A percentile compares a stretch with the other conserved stretches of the same genome.
Evolutionary conservation across 2,888 invertebrate genomes (phyloP).

Genomic region (Alcis repandata): DNA sequence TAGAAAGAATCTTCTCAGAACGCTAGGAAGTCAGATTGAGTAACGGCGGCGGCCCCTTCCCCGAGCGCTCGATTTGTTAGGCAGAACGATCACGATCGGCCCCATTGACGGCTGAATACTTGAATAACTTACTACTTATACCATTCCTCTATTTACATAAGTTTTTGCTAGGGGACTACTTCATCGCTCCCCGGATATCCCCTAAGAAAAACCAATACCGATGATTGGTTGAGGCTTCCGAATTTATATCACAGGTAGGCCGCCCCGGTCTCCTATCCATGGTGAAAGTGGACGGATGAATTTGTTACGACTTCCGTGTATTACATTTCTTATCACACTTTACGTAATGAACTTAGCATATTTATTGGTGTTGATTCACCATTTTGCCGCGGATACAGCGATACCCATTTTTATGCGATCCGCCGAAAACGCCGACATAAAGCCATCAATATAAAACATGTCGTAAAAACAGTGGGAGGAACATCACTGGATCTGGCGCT

Average conservation of each 20-base stretch:
- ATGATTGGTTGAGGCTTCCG: slow-evolving; percentile 31
- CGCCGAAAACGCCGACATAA: slow-evolving; percentile 46
- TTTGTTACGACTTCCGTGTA: slow-evolving; percentile 39
- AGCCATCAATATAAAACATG: slow-evolving; percentile 70
- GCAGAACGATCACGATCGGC: slow-evolving; percentile 59
- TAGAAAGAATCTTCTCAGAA: slow-evolving; percentile 53
- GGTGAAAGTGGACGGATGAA: slow-evolving; percentile 38
- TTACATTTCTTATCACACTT: slow-evolving; percentile 39
- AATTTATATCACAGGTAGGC: slow-evolving; percentile 29
- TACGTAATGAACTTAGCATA: slow-evolving; percentile 40
- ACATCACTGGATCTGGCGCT: slow-evolving; percentile 55
- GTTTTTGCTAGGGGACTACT: slow-evolving; percentile 43
- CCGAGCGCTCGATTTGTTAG: slow-evolving; percentile 65
- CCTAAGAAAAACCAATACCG: slow-evolving; percentile 27
- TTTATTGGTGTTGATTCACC: slow-evolving; percentile 42
- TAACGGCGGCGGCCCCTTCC: slow-evolving; percentile 56
- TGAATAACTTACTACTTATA: slow-evolving; percentile 57
- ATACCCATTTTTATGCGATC: slow-evolving; percentile 37
- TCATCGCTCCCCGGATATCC: slow-evolving; percentile 31
- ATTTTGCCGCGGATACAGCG: slow-evolving; percentile 34
- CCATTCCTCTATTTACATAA: slow-evolving; percentile 50
- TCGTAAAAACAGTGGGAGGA: slow-evolving; percentile 64
- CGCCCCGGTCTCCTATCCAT: slow-evolving; percentile 15
- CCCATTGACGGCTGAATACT: slow-evolving; percentile 62
- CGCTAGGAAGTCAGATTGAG: slow-evolving; percentile 60